Percentiles rank a stretch among this genome's conserved stretches.
These are phyloP conservation scores for Galbula dea DNA, from an alignment of 2,113 vertebrate species.

Conservation along the genomic window DNA sequence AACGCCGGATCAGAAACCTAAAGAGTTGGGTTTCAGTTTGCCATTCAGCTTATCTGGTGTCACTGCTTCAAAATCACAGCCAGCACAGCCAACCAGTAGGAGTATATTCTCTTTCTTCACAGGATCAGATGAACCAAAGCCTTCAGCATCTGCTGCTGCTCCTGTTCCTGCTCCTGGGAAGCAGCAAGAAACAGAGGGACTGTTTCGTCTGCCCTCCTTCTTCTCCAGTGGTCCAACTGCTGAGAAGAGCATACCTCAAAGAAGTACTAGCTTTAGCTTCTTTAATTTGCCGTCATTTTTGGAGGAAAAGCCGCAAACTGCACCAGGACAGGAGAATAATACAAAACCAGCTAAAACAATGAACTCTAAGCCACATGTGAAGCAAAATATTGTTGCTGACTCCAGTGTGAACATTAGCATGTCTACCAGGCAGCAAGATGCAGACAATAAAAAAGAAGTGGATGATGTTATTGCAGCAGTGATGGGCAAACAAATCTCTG, in stretches of 20 bases:
- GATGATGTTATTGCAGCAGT: constrained; percentile 10
- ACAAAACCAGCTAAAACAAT: background rate
- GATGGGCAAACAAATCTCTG: background rate
- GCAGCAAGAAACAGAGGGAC: constrained; percentile 71
- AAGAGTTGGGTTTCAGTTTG: constrained; percentile 75
- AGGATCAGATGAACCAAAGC: constrained; percentile 62
- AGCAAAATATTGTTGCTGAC: background rate
- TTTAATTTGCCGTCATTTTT: constrained; percentile 81
- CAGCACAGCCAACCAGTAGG: constrained; percentile 59
- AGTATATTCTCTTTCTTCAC: constrained; percentile 82
- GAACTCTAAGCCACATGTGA: constrained; percentile 1
- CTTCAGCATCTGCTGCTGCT: constrained; percentile 29
- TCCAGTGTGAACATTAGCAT: background rate
- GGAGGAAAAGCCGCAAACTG: constrained; percentile 76
- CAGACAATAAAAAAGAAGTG: background rate
- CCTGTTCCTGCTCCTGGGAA: constrained; percentile 32
- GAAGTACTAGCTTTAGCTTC: constrained; percentile 76
- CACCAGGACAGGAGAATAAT: background rate
- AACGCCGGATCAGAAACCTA: constrained; percentile 61
- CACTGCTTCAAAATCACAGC: constrained; percentile 46
- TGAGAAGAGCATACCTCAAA: constrained; percentile 73
- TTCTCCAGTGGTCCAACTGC: constrained; percentile 73
- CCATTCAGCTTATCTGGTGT: constrained; percentile 70
- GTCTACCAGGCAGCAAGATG: background rate
- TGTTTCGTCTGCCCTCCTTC: constrained; percentile 82